Evolutionary conservation across 2,113 vertebrate species (phyloP).

Genomic region (Siphamia tubifer): DNA sequence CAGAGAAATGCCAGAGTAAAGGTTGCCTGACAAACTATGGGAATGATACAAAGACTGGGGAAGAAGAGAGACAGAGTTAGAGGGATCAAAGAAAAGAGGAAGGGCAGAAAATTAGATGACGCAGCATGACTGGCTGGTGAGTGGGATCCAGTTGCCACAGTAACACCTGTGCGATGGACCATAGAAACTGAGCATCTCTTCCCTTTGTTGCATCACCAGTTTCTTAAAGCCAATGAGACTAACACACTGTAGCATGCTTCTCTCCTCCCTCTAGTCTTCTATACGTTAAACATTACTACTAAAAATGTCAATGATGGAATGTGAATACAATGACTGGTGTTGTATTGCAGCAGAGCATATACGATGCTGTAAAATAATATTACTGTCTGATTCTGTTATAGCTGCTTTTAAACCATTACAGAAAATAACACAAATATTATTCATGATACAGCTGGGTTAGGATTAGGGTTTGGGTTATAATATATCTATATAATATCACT

Average conservation of each 20-base stretch:
- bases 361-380: neutral
- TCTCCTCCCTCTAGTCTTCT: neutral
- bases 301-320: neutral
- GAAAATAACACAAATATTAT: too few species aligned
- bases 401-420: too few species aligned
- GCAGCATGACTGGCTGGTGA: slow-evolving; percentile 71
- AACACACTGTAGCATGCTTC: slow-evolving; percentile 12
- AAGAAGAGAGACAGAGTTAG: slow-evolving; percentile 24
- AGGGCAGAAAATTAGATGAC: slow-evolving; percentile 65
- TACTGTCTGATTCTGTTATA: too few species aligned
- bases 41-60: neutral
- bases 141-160: slow-evolving; percentile 80
- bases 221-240: slow-evolving; percentile 27
- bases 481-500: too few species aligned
- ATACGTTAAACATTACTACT: neutral
- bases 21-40: slow-evolving; percentile 25
- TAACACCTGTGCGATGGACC: slow-evolving; percentile 81
- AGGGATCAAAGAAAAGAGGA: slow-evolving; percentile 35
- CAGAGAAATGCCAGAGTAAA: slow-evolving; percentile 8
- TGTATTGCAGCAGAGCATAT: neutral
- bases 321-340: neutral
- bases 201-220: slow-evolving; percentile 37
- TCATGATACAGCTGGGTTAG: too few species aligned
- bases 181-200: slow-evolving; percentile 55
- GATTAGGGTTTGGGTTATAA: too few species aligned